phyloP scores from a whole-genome alignment of 2,797 vertebrate genomes.

The Echeneis naucrates region DNA sequence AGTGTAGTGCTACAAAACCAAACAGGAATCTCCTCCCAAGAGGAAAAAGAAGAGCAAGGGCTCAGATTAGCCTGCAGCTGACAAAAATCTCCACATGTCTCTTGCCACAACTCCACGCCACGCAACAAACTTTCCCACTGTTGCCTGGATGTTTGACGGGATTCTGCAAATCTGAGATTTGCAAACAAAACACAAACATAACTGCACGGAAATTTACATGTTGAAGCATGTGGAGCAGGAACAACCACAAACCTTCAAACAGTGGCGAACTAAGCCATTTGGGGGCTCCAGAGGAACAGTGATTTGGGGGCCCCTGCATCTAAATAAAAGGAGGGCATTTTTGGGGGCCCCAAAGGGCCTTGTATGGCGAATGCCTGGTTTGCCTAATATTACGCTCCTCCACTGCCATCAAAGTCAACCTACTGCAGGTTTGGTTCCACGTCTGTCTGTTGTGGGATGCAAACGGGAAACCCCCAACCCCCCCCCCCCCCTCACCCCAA shows the following conservation, averaged over 20 bases:
- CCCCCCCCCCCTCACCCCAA: neutral
- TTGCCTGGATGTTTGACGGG: slow-evolving; percentile 6
- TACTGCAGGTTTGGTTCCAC: slow-evolving; percentile 31
- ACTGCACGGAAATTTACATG: slow-evolving; percentile 52
- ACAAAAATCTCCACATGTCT: slow-evolving; percentile 45
- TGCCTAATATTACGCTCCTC: no score
- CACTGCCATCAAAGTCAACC: no score
- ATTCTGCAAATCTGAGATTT: slow-evolving; percentile 21
- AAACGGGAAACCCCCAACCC: slow-evolving; percentile 41
- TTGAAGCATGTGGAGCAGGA: slow-evolving; percentile 58
- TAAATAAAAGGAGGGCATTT: no score
- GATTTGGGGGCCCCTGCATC: no score
- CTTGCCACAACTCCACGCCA: slow-evolving; percentile 5
- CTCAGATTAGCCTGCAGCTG: slow-evolving; percentile 70
- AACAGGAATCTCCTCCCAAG: slow-evolving; percentile 55
- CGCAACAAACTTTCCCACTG: slow-evolving; percentile 4
- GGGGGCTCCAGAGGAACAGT: no score
- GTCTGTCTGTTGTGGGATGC: slow-evolving; percentile 41
- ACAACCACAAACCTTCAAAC: slow-evolving; percentile 46
- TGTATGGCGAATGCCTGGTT: no score
- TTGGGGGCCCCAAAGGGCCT: no score
- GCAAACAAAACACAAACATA: slow-evolving; percentile 44
- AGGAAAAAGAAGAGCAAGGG: slow-evolving; percentile 51
- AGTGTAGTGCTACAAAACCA: slow-evolving; percentile 75
- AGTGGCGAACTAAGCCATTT: no score